Evolutionary conservation across 2,888 invertebrate genomes (phyloP).

Genomic region (Volucella zonaria): DNA sequence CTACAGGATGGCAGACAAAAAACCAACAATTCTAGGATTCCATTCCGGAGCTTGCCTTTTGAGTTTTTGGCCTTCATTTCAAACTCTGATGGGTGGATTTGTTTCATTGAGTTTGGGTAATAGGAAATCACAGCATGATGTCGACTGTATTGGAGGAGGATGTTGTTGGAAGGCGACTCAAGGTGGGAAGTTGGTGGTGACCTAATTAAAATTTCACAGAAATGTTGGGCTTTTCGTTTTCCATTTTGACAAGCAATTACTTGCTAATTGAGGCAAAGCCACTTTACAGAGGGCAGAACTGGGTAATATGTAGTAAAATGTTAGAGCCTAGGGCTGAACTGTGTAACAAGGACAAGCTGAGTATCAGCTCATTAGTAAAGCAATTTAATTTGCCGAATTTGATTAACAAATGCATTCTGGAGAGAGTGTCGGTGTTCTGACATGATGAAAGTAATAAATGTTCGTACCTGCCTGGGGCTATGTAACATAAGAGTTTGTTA

Average conservation of each 20-base stretch:
- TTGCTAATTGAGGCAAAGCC: constrained; percentile 42
- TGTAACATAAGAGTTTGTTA: too few species aligned
- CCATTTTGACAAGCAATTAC: constrained; percentile 10
- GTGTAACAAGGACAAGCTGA: constrained; percentile 29
- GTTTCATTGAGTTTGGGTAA: constrained; percentile 17
- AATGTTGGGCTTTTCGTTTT: constrained; percentile 7
- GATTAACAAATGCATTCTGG: constrained; percentile 24
- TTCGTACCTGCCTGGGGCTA: too few species aligned
- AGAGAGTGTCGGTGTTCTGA: too few species aligned
- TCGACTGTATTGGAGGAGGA: background rate
- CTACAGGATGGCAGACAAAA: background rate
- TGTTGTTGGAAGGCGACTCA: constrained; percentile 13
- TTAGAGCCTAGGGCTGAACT: background rate
- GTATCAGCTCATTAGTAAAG: constrained; percentile 28
- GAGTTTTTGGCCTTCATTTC: constrained; percentile 40
- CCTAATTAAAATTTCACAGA: constrained; percentile 62
- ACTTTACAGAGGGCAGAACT: background rate
- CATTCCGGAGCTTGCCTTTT: constrained; percentile 4
- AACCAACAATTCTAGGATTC: too few species aligned
- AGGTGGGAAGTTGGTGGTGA: constrained; percentile 20
- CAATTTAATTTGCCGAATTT: constrained; percentile 39
- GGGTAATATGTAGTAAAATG: constrained; percentile 5
- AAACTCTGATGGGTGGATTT: constrained; percentile 40
- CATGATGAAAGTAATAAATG: too few species aligned
- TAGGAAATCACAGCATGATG: background rate